Base-by-base conservation (phyloP, 2,888 invertebrate genomes). In the Spodoptera exigua region DNA sequence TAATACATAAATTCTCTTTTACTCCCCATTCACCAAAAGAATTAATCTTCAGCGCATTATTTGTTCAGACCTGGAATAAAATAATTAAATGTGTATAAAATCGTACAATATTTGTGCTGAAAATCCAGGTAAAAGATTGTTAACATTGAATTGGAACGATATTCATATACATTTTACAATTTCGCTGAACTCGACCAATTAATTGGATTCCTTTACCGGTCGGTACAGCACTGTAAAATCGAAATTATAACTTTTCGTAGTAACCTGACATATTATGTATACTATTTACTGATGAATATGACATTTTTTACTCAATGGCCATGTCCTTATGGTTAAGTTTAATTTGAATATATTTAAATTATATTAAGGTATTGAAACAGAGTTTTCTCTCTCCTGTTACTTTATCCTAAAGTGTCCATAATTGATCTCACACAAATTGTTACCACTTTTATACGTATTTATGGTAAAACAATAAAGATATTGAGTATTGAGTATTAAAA, bases 81-180 rank as follows among this genome's bases (percentile, higher is more conserved):
- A 69, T 69, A 53, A 53, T 61, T 35, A 32, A 68, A 44, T 69
- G 5, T 32, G 18, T 11, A 17, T 41, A 18, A 32, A 61, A 64
- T 64, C 10, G 36, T 9, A 27, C 13, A 46, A 47, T 43, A 27
- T 13, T 17, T 39, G n/a, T 14, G n/a, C 51, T 21, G 46, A 35
- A 51, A 61, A 68, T 49, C 14, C 37, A 27, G 69, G 27, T 27
- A 34, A 46, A 17, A 51, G 40, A 12, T 13, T 34, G 12, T 27
- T 18, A 45, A 27, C 39, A 41, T 10, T 1, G 2, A 39, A 32
- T 36, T 27, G 34, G 18, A 36, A 32, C 35, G 7, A n/a, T 4
- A 41, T 32, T 12, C n/a, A 14, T 21, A 34, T 32, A 12, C 21
- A 3, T 13, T 41, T 17, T 27, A 27, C 27, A 17, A 0, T 34